A percentile compares a stretch with the other conserved stretches of the same genome.
Conservation (phyloP, 2,888 invertebrate species). For the Amiota mariae region DNA sequence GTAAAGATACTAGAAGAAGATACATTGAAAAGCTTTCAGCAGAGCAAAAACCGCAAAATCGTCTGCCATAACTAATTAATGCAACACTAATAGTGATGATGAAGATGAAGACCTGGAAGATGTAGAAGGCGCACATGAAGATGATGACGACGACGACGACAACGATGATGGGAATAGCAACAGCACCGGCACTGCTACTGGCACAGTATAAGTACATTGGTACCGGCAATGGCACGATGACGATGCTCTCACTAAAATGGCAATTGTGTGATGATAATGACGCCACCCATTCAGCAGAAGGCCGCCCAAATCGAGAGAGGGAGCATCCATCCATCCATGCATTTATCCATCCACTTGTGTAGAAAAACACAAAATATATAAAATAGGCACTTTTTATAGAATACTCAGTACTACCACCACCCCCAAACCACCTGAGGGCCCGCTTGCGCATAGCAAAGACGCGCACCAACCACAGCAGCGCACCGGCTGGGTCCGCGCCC, state of each 20-base stretch:
- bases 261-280: not conserved
- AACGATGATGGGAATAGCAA: not conserved
- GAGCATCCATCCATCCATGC: not conserved
- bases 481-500: conserved; percentile 49
- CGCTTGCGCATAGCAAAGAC: conserved; percentile 46
- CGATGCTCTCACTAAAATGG: not conserved
- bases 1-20: conserved; percentile 27
- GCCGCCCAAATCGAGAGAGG: not conserved
- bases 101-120: conserved; percentile 4
- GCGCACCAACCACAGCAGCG: conserved; percentile 63
- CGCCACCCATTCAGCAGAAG: conserved; percentile 15
- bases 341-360: conserved; percentile 6
- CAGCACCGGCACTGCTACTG: conserved; percentile 2
- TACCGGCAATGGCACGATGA: not conserved
- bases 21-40: conserved; percentile 71
- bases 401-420: not conserved
- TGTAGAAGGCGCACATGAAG: not conserved
- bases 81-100: conserved; percentile 66
- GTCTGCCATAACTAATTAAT: conserved; percentile 73
- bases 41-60: conserved; percentile 70
- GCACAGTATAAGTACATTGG: not conserved
- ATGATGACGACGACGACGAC: not conserved
- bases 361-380: not conserved
- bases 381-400: not conserved
- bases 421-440: not conserved